These are phyloP conservation scores for Andricus grossulariae DNA, from an alignment of 1,140 invertebrate species.

Conservation along the genomic window DNA sequence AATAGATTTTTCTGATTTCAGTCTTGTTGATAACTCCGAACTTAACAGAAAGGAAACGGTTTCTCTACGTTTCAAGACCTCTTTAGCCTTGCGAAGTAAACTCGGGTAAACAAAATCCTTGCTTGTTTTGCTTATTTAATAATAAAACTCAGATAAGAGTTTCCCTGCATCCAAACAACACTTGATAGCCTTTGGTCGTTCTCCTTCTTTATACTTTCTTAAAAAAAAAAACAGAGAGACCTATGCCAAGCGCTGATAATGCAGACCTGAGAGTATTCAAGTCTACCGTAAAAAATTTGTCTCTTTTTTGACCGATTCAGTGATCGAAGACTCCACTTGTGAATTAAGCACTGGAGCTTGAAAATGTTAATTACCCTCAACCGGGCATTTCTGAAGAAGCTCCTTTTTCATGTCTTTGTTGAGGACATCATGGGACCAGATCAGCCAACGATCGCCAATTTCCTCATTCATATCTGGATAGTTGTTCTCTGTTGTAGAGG, in stretches of 20 bases:
- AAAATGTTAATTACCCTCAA: no score
- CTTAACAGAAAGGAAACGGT: slow-evolving; percentile 42
- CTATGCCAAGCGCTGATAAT: no score
- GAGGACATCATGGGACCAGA: no score
- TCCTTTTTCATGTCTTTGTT: no score
- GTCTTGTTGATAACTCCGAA: slow-evolving; percentile 35
- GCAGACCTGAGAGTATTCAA: no score
- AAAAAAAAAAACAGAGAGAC: slow-evolving; percentile 24
- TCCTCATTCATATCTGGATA: slow-evolving; percentile 16
- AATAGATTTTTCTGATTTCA: slow-evolving; percentile 41
- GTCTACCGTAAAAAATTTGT: no score
- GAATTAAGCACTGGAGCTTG: no score
- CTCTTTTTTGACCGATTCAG: no score
- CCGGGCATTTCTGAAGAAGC: not conserved
- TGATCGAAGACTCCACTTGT: no score
- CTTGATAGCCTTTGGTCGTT: slow-evolving; percentile 20
- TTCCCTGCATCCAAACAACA: slow-evolving; percentile 45
- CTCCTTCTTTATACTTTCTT: not conserved
- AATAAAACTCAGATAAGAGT: slow-evolving; percentile 36
- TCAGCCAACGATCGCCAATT: no score
- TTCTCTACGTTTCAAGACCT: slow-evolving; percentile 38
- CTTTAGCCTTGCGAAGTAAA: slow-evolving; percentile 42
- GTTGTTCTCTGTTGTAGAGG: slow-evolving; percentile 30
- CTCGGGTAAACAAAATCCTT: slow-evolving; percentile 42
- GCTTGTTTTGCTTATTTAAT: slow-evolving; percentile 34